These are phyloP conservation scores for Drosophila miranda DNA, from an alignment of 1,140 invertebrate genomes.

Conservation along the genomic window DNA sequence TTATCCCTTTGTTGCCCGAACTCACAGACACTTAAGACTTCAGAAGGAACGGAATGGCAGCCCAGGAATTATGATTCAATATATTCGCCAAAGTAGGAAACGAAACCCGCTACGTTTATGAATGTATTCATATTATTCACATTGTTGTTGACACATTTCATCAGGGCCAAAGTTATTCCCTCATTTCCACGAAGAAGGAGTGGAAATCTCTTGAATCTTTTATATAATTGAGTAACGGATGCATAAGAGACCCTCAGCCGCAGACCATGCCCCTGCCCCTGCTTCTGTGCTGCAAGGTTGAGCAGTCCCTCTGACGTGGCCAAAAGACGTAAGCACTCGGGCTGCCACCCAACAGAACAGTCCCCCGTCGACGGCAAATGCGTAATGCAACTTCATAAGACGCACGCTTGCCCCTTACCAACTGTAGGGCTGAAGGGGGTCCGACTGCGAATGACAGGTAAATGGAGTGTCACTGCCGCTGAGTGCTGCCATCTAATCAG, in stretches of 20 bases:
- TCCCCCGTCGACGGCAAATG: background rate
- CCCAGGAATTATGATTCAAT: slow-evolving; percentile 30
- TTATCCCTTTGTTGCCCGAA: background rate
- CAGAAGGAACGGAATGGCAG: background rate
- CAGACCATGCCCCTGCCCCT: too few relatives aligned
- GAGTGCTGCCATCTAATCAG: slow-evolving; percentile 38
- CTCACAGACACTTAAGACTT: background rate
- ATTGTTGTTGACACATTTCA: slow-evolving; percentile 39
- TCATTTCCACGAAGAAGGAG: background rate
- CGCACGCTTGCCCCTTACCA: too few relatives aligned
- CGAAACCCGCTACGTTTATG: background rate
- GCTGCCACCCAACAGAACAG: too few relatives aligned
- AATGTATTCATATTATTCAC: slow-evolving; percentile 37
- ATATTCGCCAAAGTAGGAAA: slow-evolving; percentile 2
- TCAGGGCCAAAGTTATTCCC: too few relatives aligned
- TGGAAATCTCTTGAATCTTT: slow-evolving; percentile 22
- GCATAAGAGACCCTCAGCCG: background rate
- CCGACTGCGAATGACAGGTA: slow-evolving; percentile 50
- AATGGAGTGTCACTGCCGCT: slow-evolving; percentile 43
- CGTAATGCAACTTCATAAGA: slow-evolving; percentile 4
- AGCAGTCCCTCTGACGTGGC: slow-evolving; percentile 5
- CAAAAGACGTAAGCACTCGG: slow-evolving; percentile 2
- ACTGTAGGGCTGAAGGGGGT: too few relatives aligned
- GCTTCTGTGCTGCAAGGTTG: slow-evolving; percentile 1
- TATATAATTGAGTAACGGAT: slow-evolving; percentile 29